A percentile compares a stretch with the other conserved stretches of the same genome.
Conservation (phyloP, 2,113 vertebrate genomes). For the Hypocryptadius cinnamomeus region DNA sequence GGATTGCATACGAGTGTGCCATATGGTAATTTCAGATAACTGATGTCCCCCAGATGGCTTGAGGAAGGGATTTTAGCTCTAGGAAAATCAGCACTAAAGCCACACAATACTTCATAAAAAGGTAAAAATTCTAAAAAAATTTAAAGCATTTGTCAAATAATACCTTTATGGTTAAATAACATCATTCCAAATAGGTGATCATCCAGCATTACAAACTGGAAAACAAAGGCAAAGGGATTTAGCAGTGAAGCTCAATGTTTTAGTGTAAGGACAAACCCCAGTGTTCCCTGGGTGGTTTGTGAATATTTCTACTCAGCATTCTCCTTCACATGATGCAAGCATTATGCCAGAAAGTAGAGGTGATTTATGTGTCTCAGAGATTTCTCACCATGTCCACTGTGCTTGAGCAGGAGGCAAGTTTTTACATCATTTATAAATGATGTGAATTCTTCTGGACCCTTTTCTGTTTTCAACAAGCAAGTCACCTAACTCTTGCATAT, state of each 20-base stretch:
- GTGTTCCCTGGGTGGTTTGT: background rate
- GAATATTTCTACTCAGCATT: background rate
- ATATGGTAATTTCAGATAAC: background rate
- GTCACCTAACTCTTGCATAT: background rate
- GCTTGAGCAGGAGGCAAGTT: background rate
- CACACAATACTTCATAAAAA: background rate
- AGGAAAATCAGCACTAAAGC: background rate
- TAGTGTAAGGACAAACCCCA: background rate
- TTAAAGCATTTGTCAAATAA: background rate
- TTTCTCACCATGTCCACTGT: background rate
- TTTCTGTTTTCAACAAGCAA: background rate
- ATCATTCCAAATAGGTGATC: background rate
- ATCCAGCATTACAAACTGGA: background rate
- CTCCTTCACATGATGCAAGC: background rate
- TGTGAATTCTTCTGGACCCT: background rate
- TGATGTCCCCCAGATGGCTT: background rate
- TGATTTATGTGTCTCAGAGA: background rate
- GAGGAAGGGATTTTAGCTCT: background rate
- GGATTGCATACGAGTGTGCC: background rate
- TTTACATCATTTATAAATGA: background rate
- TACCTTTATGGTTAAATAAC: background rate
- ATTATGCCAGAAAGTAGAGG: background rate
- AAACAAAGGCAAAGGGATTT: background rate
- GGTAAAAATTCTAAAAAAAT: background rate
- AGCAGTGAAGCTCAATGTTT: background rate